Evolutionary conservation across 2,888 invertebrate genomes (phyloP), one percentile per base, ranked within the genome.

Genomic region (Trichopria drosophilae): DNA sequence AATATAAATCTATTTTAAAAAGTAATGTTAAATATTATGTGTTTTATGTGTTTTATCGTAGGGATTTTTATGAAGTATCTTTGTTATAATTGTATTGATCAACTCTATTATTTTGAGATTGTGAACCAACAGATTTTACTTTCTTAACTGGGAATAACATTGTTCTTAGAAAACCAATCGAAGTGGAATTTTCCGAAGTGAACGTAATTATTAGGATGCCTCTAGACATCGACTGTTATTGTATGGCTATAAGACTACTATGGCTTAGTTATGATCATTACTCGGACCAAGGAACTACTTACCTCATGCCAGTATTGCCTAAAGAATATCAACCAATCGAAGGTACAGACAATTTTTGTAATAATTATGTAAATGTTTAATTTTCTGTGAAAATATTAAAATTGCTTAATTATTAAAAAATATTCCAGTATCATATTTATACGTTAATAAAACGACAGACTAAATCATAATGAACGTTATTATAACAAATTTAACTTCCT

Each of bases 201-300:
- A 76, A 79, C 1, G 75, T 84, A 1, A 66, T 70, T 0, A 71
- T 84, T 0, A 80, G 77, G 41, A 75, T 85, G 42, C 84, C 84
- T 0, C 73, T 72, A 36, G 78, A 76, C n/a, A 76, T 83, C n/a
- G 79, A 81, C 29, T 79, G 79, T 0, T 74, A 78, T 2, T 74
- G 78, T 16, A 77, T 81, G 9, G 81, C 81, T 15, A 79, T 84
- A 7, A 75, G 84, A 16, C 82, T 80, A 1, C 77, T 84, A 0
- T 76, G 79, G 57, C 76, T 81, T 1, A 73, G 79, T 64, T 78
- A 84, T 42, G 85, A 86, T 56, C 79, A 84, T 57, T 78, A 82
- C 26, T 85, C 85, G 15, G 83, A 79, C 48, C 67, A 67, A 10
- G 72, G 75, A 37, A 53, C 51, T 2, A 71, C 76, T 3, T 77